These are phyloP conservation scores for Germaria angustata DNA, from an alignment of 2,888 invertebrate species.

Conservation along the genomic window DNA sequence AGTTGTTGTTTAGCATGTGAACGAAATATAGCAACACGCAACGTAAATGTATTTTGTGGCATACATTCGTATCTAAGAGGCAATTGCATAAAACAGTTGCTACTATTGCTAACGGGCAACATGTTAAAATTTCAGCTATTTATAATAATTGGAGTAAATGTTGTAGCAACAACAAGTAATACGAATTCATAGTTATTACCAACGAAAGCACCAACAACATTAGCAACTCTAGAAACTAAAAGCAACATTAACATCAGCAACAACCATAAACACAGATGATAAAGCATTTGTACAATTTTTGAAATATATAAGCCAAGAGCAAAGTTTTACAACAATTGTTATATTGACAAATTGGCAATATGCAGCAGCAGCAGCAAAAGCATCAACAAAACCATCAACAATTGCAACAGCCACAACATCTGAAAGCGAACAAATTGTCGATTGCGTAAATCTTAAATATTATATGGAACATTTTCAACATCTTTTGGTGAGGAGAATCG, in stretches of 20 bases:
- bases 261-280: slow-evolving; percentile 35
- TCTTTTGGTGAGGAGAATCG: not conserved
- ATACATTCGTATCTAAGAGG: slow-evolving; percentile 25
- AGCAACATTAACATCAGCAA: slow-evolving; percentile 23
- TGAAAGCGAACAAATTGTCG: not conserved
- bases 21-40: slow-evolving; percentile 21
- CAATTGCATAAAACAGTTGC: slow-evolving; percentile 55
- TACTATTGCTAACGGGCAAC: slow-evolving; percentile 48
- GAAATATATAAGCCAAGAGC: slow-evolving; percentile 57
- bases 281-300: slow-evolving; percentile 57
- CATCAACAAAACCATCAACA: not conserved
- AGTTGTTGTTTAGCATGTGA: not conserved
- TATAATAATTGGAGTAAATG: slow-evolving; percentile 61
- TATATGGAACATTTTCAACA: slow-evolving; percentile 29
- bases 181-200: slow-evolving; percentile 33
- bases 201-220: not conserved
- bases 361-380: not conserved
- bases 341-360: slow-evolving; percentile 60
- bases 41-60: slow-evolving; percentile 16
- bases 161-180: slow-evolving; percentile 14
- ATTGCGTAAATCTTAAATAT: slow-evolving; percentile 57
- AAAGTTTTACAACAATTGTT: slow-evolving; percentile 62
- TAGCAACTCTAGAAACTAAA: not conserved
- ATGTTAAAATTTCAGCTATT: slow-evolving; percentile 58
- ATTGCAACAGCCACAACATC: not conserved